Evolutionary conservation across 1,140 invertebrate genomes (phyloP).

Genomic region (Sarcophaga peregrina): DNA sequence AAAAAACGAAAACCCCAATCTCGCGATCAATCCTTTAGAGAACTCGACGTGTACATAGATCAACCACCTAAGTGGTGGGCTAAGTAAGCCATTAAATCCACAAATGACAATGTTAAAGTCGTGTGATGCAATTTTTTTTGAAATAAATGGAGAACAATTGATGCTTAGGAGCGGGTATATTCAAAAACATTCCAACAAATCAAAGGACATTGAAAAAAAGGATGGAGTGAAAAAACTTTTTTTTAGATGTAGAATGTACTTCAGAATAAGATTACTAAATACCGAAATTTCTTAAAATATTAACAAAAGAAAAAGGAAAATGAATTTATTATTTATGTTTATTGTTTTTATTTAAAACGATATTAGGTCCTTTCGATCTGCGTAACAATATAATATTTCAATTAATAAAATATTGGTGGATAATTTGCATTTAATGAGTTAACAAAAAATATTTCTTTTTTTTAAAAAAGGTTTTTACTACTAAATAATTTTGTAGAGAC

Average conservation of each 20-base stretch:
- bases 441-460: too few relatives aligned
- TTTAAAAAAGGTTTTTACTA: too few relatives aligned
- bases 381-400: too few relatives aligned
- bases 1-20: not conserved
- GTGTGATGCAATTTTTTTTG: not conserved
- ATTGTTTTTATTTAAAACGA: too few relatives aligned
- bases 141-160: not conserved
- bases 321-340: too few relatives aligned
- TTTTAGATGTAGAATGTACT: not conserved
- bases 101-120: not conserved
- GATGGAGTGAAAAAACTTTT: not conserved
- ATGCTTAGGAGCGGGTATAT: not conserved
- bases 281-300: not conserved
- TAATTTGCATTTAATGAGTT: too few relatives aligned
- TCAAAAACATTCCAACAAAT: not conserved
- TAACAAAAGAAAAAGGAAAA: slow-evolving; percentile 6
- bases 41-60: not conserved
- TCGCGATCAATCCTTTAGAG: not conserved
- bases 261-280: not conserved
- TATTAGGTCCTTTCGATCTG: too few relatives aligned
- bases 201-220: not conserved
- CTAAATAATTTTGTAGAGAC: too few relatives aligned
- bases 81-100: not conserved
- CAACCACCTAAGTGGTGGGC: slow-evolving; percentile 9
- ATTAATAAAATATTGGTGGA: too few relatives aligned